These are phyloP conservation scores for Labrus mixtus DNA, from an alignment of 2,113 vertebrate species.

Conservation along the genomic window DNA sequence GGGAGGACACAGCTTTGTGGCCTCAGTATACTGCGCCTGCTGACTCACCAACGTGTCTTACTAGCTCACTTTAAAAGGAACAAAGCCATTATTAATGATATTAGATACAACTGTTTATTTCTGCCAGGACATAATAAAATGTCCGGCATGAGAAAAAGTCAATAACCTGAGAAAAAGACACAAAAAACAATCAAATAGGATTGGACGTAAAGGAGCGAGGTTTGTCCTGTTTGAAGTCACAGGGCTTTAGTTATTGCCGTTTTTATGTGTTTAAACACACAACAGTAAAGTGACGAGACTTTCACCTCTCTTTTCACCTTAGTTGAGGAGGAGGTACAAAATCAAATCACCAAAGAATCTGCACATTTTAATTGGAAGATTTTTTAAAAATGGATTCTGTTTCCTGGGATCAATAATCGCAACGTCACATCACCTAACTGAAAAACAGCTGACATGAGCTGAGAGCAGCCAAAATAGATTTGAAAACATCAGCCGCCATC, in stretches of 20 bases:
- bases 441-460: no score
- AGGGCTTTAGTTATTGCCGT: background rate
- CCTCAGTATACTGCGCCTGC: background rate
- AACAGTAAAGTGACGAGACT: background rate
- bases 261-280: background rate
- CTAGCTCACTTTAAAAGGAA: background rate
- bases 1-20: background rate
- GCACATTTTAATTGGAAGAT: no score
- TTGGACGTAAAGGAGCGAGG: background rate
- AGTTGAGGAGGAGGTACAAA: no score
- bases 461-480: no score
- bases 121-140: background rate
- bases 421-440: no score
- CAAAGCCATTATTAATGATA: background rate
- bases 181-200: background rate
- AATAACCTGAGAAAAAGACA: background rate
- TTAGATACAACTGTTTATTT: background rate
- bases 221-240: background rate
- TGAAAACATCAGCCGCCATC: no score
- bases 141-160: background rate
- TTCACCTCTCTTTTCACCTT: no score
- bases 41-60: slow-evolving; percentile 1
- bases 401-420: no score
- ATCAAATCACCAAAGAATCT: no score
- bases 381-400: no score